Evolutionary conservation across 2,797 vertebrate genomes (phyloP).

Genomic region (Pagetopsis macropterus): DNA sequence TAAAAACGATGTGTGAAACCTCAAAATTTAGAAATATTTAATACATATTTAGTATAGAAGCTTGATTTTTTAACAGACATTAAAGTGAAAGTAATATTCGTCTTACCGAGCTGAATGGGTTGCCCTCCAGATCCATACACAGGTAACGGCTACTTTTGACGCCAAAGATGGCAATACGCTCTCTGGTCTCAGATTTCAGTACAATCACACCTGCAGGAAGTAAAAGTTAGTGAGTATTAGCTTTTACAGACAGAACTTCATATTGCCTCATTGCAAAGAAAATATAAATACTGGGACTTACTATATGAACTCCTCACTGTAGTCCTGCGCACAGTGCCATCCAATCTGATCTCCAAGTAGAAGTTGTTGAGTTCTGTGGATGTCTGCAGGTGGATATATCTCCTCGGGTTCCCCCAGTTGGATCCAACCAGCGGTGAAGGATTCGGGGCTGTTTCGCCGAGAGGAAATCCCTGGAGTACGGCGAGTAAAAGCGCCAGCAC

Average conservation of each 20-base stretch:
- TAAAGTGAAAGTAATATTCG: not conserved
- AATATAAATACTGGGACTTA: conserved; percentile 75
- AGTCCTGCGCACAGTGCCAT: conserved; percentile 88
- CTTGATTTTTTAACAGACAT: not conserved
- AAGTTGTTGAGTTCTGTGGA: conserved; percentile 89
- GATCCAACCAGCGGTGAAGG: conserved; percentile 88
- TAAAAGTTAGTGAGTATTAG: not conserved
- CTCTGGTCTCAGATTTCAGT: conserved; percentile 89
- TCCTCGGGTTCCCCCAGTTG: conserved; percentile 88
- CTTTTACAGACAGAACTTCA: conserved; percentile 24
- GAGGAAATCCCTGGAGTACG: conserved; percentile 73
- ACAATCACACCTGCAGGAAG: conserved; percentile 87
- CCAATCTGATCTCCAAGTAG: conserved; percentile 92
- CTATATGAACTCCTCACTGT: conserved; percentile 91
- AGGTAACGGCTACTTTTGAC: conserved; percentile 91
- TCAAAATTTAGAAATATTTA: too few relatives aligned
- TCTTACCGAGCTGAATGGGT: conserved; percentile 92
- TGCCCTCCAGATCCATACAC: conserved; percentile 91
- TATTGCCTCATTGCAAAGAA: not conserved
- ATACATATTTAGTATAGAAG: rapidly evolving
- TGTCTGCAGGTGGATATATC: conserved; percentile 91
- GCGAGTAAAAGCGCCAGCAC: conserved; percentile 78
- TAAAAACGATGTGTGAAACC: conserved; percentile 15
- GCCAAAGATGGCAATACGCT: conserved; percentile 90
- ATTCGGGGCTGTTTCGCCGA: conserved; percentile 80